Conservation (phyloP, 1,140 invertebrate species). For the Vollenhovia emeryi region DNA sequence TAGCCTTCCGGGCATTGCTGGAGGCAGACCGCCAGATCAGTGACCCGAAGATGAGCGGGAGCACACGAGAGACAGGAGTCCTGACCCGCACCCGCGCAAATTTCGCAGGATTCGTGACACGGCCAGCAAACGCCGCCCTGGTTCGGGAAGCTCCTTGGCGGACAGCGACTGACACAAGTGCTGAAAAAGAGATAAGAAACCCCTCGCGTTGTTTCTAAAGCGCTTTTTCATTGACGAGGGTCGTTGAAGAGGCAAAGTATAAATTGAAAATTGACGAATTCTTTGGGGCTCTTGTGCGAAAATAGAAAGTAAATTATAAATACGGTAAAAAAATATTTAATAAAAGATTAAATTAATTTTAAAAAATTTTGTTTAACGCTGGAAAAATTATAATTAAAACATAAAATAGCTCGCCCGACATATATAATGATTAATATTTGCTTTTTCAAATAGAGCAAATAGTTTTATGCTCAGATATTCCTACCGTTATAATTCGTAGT, state of each 20-base stretch:
- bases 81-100: slow-evolving; percentile 93
- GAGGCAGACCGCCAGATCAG: slow-evolving; percentile 92
- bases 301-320: slow-evolving; percentile 13
- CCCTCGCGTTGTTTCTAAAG: slow-evolving; percentile 29
- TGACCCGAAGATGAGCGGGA: slow-evolving; percentile 91
- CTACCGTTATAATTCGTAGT: slow-evolving; percentile 18
- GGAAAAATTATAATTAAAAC: slow-evolving; percentile 1
- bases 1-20: slow-evolving; percentile 95
- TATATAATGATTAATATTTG: not conserved
- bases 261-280: not conserved
- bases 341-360: not conserved
- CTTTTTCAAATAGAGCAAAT: not conserved
- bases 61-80: slow-evolving; percentile 93
- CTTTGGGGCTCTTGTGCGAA: not conserved
- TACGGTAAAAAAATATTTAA: not conserved
- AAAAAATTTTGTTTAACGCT: not conserved
- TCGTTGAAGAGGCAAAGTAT: not conserved
- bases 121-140: slow-evolving; percentile 92
- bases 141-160: slow-evolving; percentile 92
- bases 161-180: slow-evolving; percentile 92
- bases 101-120: slow-evolving; percentile 94
- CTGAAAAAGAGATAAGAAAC: slow-evolving; percentile 81
- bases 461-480: not conserved
- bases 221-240: slow-evolving; percentile 4
- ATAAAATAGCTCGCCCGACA: not conserved